Percentiles rank a stretch among this genome's conserved stretches.
Evolutionary conservation across 1,140 invertebrate genomes (phyloP).

Genomic region (Lysiphlebus fabarum): DNA sequence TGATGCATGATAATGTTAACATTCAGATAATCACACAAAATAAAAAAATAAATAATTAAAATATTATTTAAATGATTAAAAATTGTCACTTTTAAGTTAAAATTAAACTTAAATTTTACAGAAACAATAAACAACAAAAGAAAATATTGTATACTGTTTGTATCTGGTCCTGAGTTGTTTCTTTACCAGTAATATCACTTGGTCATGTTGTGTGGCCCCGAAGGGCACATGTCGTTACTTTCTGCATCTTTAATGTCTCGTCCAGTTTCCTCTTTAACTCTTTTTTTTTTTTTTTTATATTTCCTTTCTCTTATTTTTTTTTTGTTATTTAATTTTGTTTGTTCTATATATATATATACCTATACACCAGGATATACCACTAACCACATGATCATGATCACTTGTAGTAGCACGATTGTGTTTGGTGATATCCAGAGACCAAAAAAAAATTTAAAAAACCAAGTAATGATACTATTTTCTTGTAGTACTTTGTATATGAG

Average conservation of each 20-base stretch:
- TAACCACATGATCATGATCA: not conserved
- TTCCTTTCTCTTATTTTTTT: not conserved
- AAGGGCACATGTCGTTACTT: slow-evolving; percentile 23
- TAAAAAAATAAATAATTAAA: too few relatives aligned
- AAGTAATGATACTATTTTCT: not conserved
- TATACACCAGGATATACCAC: not conserved
- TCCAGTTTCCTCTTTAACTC: not conserved
- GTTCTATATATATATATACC: not conserved
- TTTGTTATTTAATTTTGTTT: too few relatives aligned
- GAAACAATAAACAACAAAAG: too few relatives aligned
- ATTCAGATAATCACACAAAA: too few relatives aligned
- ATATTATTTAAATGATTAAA: too few relatives aligned
- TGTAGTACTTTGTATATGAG: too few relatives aligned
- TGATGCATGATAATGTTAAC: too few relatives aligned
- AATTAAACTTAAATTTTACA: too few relatives aligned
- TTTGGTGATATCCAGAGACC: slow-evolving; percentile 19
- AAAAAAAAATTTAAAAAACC: not conserved
- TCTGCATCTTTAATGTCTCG: slow-evolving; percentile 15
- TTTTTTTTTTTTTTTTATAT: not conserved
- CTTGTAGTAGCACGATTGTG: slow-evolving; percentile 21
- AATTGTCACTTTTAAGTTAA: too few relatives aligned
- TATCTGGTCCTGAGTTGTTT: slow-evolving; percentile 6
- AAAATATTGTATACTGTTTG: not conserved
- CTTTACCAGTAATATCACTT: not conserved
- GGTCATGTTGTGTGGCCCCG: slow-evolving; percentile 21